Evolutionary conservation across 2,113 vertebrate genomes (phyloP), one percentile per base, ranked within the genome.

Genomic region (Malaclemys terrapin): DNA sequence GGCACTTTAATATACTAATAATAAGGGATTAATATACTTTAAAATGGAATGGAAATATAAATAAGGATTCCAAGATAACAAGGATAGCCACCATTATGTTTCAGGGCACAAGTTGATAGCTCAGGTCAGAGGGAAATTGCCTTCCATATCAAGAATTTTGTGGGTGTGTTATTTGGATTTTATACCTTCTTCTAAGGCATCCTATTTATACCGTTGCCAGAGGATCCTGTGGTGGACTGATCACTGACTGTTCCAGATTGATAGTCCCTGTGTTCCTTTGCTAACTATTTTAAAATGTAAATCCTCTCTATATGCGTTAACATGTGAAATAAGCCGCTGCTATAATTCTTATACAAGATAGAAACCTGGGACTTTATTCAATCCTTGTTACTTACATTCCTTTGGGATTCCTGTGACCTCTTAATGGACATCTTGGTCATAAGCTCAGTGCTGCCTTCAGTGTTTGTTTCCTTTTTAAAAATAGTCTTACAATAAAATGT

Each of bases 401-500:
- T 79, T 85, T 80, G 80, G n/a, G 31, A 56, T 27, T 90, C 38
- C 20, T 56, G 35, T 80, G 0, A 1, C 3, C 27, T 62, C 59
- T 81, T 93, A 1, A 57, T 84, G 93, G 82, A 84, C 72, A n/a
- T 96, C 52, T 49, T 31, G 69, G 80, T 17, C 89, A 14, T 47
- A 84, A 93, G 54, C 87, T 95, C 47, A 86, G 82, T 57, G n/a
- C 10, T 0, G 1, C 69, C 89, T 69, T 27, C 54, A 56, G 83
- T 76, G 54, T 57, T 17, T 56, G 12, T 84, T 93, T 94, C 50
- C 80, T 50, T 42, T 27, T 91, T 88, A n/a, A 88, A 45, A 25
- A 69, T 49, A 89, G 96, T 87, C 84, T 90, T 35, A 76, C 83
- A 87, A 79, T 86, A 85, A 27, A 89, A 78, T 54, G 83, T 42